phyloP scores from a whole-genome alignment of 2,113 vertebrate genomes.

The Psettodes erumei region DNA sequence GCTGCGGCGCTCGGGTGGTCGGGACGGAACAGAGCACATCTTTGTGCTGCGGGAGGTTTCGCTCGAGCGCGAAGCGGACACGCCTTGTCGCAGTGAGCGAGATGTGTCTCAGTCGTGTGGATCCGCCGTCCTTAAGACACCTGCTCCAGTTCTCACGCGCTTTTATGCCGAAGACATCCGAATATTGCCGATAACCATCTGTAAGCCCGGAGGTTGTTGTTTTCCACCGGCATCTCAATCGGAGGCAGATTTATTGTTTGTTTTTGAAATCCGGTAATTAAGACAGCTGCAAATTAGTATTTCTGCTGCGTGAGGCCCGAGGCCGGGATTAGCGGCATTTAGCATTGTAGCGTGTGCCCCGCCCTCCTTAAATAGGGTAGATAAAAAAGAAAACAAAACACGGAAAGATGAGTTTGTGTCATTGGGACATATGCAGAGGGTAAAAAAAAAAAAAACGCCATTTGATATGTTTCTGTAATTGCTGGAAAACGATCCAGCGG shows the following conservation, averaged over 20 bases:
- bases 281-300: slow-evolving; percentile 79
- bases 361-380: slow-evolving; percentile 66
- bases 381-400: slow-evolving; percentile 56
- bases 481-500: slow-evolving; percentile 24
- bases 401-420: slow-evolving; percentile 62
- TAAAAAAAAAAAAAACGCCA: slow-evolving; percentile 24
- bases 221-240: slow-evolving; percentile 75
- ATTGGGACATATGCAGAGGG: slow-evolving; percentile 31
- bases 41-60: slow-evolving; percentile 65
- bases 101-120: slow-evolving; percentile 49
- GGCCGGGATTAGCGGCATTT: slow-evolving; percentile 81
- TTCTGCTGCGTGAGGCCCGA: slow-evolving; percentile 78
- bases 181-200: slow-evolving; percentile 66
- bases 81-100: slow-evolving; percentile 74
- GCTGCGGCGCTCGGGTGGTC: slow-evolving; percentile 75
- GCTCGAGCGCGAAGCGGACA: slow-evolving; percentile 75
- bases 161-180: slow-evolving; percentile 56
- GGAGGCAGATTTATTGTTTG: slow-evolving; percentile 75
- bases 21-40: slow-evolving; percentile 74
- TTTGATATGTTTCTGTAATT: slow-evolving; percentile 49
- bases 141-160: background rate
- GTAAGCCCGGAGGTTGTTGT: slow-evolving; percentile 68
- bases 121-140: too few species aligned
- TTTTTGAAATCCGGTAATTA: slow-evolving; percentile 82
- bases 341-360: slow-evolving; percentile 73